A percentile compares a stretch with the other conserved stretches of the same genome.
phyloP scores from a whole-genome alignment of 1,140 invertebrate genomes.

The Leptinotarsa defecta region DNA sequence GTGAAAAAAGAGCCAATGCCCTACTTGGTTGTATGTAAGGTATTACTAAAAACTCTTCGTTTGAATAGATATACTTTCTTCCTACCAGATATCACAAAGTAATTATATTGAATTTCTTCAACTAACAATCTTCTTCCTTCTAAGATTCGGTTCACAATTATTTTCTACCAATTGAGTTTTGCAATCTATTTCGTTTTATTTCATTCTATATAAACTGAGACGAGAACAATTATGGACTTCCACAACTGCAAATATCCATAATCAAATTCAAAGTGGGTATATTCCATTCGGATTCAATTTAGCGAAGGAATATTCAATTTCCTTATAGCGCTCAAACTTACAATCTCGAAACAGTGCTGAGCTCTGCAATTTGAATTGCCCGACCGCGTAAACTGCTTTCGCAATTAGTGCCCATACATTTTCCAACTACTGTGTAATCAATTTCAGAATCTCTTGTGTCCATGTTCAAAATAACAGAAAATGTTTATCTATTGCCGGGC shows the following conservation, averaged over 20 bases:
- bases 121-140: too few species aligned
- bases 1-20: too few species aligned
- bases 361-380: conserved; percentile 20
- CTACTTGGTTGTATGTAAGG: too few species aligned
- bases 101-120: too few species aligned
- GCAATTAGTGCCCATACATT: conserved; percentile 14
- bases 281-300: conserved; percentile 19
- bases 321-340: conserved; percentile 7
- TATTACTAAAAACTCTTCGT: too few species aligned
- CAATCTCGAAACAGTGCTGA: conserved; percentile 18
- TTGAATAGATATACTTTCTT: too few species aligned
- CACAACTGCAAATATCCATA: background rate
- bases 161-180: too few species aligned
- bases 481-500: background rate
- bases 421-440: background rate
- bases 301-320: conserved; percentile 24
- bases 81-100: too few species aligned
- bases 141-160: too few species aligned
- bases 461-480: background rate
- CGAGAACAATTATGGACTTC: too few species aligned
- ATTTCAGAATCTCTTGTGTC: background rate
- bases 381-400: conserved; percentile 15
- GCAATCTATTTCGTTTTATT: too few species aligned
- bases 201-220: too few species aligned
- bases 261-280: conserved; percentile 12